Evolutionary conservation across 2,888 invertebrate species (phyloP), one percentile per base, ranked within the genome.

Genomic region (Eupithecia subfuscata): DNA sequence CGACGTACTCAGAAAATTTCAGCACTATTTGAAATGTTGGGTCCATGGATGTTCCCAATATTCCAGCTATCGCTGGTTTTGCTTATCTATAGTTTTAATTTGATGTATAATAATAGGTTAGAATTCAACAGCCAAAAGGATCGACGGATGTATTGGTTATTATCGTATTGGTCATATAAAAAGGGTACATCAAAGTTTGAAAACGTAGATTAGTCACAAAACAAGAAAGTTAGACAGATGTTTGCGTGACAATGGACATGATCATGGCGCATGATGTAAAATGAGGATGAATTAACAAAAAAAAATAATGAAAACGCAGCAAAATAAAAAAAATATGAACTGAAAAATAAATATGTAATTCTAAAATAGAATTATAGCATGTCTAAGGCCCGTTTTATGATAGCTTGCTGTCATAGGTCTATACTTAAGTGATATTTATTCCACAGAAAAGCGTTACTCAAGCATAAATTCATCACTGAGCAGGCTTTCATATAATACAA

Each of bases 211-310:
- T 64, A 34, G 64, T 64, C 18, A 64, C 18, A 64, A 64, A 34
- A 34, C 30, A 9, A 64, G 60, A 25, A 60, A 22, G 12, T 25
- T 60, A 22, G 56, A 52, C 3, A 25, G 25, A 14, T 22, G 22
- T 64, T 34, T 64, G 34, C 34, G 34, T 64, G 34, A 40, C 34
- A 67, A 37, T 67, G 67, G 37, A 67, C 8, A 64, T 63, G n/a
- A 63, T 63, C 25, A 34, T 64, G 64, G 14, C 3, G 25, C 22
- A 56, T 56, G 56, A 22, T 40, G n/a, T 22, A 4, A 67, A 22
- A 40, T 67, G 40, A 22, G 22, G 34, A 34, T 18, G 18, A 30
- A 34, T 16, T 16, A 64, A 64, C 30, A 64, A 0, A 34, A 64
- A 34, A 16, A 30, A 34, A 34, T 14, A 5, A 64, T 64, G n/a